Base-by-base conservation (phyloP, 2,888 invertebrate species). In the Limnephilus rhombicus region DNA sequence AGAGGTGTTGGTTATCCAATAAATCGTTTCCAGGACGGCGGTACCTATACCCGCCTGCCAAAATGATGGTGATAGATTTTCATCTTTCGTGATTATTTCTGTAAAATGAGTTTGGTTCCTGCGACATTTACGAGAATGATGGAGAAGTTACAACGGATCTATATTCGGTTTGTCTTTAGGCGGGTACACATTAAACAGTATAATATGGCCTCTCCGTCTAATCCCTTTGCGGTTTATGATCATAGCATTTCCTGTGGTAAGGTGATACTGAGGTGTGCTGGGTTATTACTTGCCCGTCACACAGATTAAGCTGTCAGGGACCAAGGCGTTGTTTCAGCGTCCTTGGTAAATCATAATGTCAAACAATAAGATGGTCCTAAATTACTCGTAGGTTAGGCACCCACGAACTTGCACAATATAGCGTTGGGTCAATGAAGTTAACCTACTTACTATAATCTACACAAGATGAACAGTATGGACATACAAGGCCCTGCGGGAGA, bases 271-370 rank as follows among this genome's bases (percentile, higher is more conserved):
- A 68, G 68, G 68, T 68, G 68, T 68, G 68, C 68, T 68, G 24
- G 68, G 68, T 68, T 68, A 68, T 68, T 68, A 68, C 68, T 68
- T 68, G 68, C 24, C 68, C 68, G 68, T 24, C 68, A 68, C n/a
- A 68, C 68, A 68, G 68, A 68, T 68, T 68, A 68, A 68, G 68
- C 68, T n/a, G 68, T 68, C 68, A 68, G 68, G 24, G 9, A 24
- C 68, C n/a, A 9, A 68, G 68, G 68, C 68, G 68, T 68, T 24
- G 68, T 68, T 68, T 68, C 68, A 37, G 86, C 53, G 45, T 86
- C 86, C 86, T 86, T 86, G 49, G 53, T 86, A 86, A 86, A 86
- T 86, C 86, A 86, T 86, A 15, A 29, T 85, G 85, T 85, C 85
- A 85, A 34, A 37, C 24, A 18, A 85, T 34, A 34, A 85, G 86